These are phyloP conservation scores for Tragelaphus eurycerus DNA, from an alignment of 2,797 vertebrate species.

Conservation along the genomic window DNA sequence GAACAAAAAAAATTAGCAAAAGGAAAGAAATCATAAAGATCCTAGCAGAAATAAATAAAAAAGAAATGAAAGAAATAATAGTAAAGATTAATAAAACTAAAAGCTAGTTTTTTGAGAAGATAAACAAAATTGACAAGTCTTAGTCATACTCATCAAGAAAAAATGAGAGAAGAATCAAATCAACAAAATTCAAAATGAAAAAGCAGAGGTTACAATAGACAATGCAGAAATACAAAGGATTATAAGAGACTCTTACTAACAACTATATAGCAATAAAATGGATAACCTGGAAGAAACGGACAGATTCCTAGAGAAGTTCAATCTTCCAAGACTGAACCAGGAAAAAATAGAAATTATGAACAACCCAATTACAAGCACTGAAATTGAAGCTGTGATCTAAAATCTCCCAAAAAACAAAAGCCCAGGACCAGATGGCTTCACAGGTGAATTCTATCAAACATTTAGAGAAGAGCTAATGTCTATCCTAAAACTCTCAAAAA, in stretches of 20 bases:
- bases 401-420: background rate
- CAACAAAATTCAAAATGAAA: background rate
- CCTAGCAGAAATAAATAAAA: background rate
- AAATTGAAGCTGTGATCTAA: background rate
- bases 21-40: background rate
- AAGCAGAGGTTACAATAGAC: background rate
- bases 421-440: background rate
- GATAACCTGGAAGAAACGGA: background rate
- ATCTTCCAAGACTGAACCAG: background rate
- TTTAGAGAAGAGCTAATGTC: background rate
- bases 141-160: background rate
- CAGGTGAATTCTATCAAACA: background rate
- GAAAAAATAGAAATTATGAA: background rate
- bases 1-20: background rate
- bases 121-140: background rate
- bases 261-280: background rate
- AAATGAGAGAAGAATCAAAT: background rate
- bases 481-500: background rate
- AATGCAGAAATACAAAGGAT: background rate
- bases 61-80: background rate
- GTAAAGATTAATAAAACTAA: background rate
- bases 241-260: background rate
- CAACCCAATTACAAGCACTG: background rate
- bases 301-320: background rate
- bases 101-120: background rate